These are phyloP conservation scores for Nesoenas mayeri DNA, from an alignment of 2,113 vertebrate species.

Conservation along the genomic window DNA sequence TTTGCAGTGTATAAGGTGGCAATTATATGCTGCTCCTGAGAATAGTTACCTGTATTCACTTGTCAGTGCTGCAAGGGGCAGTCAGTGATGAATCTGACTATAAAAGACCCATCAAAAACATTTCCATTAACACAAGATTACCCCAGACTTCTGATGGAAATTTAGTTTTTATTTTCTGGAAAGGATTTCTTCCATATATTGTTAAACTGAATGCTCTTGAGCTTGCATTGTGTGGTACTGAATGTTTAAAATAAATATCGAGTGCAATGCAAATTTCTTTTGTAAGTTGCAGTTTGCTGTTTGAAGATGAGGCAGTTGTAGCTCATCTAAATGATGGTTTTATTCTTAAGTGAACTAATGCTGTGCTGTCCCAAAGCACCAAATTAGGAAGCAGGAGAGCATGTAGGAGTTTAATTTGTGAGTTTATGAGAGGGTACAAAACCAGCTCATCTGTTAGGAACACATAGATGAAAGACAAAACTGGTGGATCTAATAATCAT, in stretches of 20 bases:
- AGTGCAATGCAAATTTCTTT: conserved; percentile 16
- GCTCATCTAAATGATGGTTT: conserved; percentile 24
- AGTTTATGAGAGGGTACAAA: conserved; percentile 64
- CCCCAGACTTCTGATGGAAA: background rate
- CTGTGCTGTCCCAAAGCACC: conserved; percentile 52
- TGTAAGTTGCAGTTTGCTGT: conserved; percentile 12
- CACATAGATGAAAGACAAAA: conserved; percentile 55
- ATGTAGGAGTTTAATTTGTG: conserved; percentile 70
- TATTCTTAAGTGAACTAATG: conserved; percentile 40
- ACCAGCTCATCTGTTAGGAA: conserved; percentile 60
- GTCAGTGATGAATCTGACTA: background rate
- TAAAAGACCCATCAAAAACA: background rate
- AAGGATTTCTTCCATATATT: background rate
- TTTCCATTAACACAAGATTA: background rate
- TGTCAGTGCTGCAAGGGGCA: background rate
- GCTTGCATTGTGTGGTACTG: background rate
- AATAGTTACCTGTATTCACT: background rate
- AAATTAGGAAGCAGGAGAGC: conserved; percentile 60
- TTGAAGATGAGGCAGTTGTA: background rate
- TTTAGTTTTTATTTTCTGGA: background rate
- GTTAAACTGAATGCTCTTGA: background rate
- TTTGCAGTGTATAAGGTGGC: background rate
- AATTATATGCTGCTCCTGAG: background rate
- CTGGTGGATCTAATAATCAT: conserved; percentile 46
- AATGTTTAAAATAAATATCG: conserved; percentile 15